Evolutionary conservation across 1,140 invertebrate genomes (phyloP).

Genomic region (Eriosoma lanigerum): DNA sequence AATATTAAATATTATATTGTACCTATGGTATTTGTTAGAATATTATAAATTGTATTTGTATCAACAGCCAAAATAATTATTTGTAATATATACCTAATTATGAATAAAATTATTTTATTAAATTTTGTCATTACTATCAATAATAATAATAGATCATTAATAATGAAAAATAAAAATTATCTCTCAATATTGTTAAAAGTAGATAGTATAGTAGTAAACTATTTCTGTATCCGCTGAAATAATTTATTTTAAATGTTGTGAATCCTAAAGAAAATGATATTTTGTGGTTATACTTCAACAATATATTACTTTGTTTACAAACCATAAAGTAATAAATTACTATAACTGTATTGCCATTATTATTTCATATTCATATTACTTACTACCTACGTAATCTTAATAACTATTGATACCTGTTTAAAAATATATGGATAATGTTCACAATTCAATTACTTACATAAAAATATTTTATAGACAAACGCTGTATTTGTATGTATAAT

Average conservation of each 20-base stretch:
- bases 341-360: background rate
- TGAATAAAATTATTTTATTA: background rate
- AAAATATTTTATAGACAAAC: no score
- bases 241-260: background rate
- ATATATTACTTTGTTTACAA: background rate
- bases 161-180: no score
- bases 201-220: background rate
- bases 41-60: background rate
- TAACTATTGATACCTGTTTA: no score
- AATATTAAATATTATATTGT: background rate
- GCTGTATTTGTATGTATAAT: no score
- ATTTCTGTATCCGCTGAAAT: background rate
- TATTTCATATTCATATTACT: background rate
- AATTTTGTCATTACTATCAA: no score
- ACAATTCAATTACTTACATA: no score
- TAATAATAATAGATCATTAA: no score
- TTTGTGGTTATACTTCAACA: constrained; percentile 33
- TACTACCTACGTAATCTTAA: no score
- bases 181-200: no score
- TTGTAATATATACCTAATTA: background rate
- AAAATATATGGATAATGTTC: no score
- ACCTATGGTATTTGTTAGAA: background rate
- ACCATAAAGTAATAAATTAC: constrained; percentile 20
- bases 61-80: background rate
- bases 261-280: constrained; percentile 22